A percentile compares a stretch with the other conserved stretches of the same genome.
Evolutionary conservation across 2,888 invertebrate species (phyloP).

Genomic region (Macrophya alboannulata): DNA sequence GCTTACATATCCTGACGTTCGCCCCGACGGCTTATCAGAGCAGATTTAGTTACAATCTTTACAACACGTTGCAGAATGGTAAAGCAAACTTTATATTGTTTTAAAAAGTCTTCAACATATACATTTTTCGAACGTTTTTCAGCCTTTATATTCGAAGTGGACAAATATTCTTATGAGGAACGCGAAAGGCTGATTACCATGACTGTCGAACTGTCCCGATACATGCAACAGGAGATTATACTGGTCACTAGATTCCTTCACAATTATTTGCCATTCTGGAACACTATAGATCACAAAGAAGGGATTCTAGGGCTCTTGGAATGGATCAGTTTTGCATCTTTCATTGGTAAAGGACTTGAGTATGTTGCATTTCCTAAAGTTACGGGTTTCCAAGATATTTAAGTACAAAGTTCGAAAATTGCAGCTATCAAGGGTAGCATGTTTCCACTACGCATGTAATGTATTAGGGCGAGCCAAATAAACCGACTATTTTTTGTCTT

Average conservation of each 20-base stretch:
- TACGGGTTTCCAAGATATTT: too few species aligned
- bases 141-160: slow-evolving; percentile 75
- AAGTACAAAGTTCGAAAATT: too few species aligned
- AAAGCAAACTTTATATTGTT: not conserved
- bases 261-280: slow-evolving; percentile 71
- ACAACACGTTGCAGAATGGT: slow-evolving; percentile 74
- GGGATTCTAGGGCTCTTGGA: slow-evolving; percentile 72
- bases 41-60: slow-evolving; percentile 76
- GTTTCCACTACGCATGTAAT: too few species aligned
- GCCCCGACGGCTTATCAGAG: slow-evolving; percentile 74
- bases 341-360: slow-evolving; percentile 67
- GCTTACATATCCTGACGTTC: slow-evolving; percentile 76
- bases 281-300: slow-evolving; percentile 69
- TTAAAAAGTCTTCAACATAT: not conserved
- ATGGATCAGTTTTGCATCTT: slow-evolving; percentile 73
- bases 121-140: slow-evolving; percentile 47
- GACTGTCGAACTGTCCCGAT: slow-evolving; percentile 73
- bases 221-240: slow-evolving; percentile 77
- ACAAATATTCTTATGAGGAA: slow-evolving; percentile 70
- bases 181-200: slow-evolving; percentile 71
- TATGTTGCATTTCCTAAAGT: too few species aligned
- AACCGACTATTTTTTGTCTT: too few species aligned
- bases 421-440: too few species aligned
- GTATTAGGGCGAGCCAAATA: too few species aligned
- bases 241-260: slow-evolving; percentile 74